Percentiles rank a stretch among this genome's conserved stretches.
Conservation (phyloP, 2,888 invertebrate species). For the Drosophila neotestacea region DNA sequence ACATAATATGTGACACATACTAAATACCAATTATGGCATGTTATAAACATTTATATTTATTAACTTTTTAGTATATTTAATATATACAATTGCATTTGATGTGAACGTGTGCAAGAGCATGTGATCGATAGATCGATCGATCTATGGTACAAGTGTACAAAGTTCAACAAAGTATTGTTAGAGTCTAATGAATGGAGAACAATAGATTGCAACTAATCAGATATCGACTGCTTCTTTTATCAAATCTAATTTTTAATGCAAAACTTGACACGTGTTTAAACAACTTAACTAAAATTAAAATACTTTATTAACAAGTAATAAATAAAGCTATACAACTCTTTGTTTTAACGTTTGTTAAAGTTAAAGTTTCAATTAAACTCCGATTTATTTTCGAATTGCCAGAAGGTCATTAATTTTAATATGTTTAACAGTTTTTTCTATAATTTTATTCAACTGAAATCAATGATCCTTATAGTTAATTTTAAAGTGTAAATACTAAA, state of each 20-base stretch:
- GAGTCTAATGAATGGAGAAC: neutral
- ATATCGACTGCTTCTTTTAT: neutral
- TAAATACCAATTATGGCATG: constrained; percentile 23
- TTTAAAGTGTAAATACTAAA: too few species aligned
- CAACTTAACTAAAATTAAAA: neutral
- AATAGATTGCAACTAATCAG: neutral
- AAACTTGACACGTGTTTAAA: neutral
- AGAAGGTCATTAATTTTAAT: too few species aligned
- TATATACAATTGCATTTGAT: constrained; percentile 4
- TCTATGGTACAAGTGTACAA: neutral
- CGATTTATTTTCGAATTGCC: too few species aligned
- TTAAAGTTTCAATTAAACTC: too few species aligned
- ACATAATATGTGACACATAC: constrained; percentile 15
- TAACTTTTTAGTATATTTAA: neutral
- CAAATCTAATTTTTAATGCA: neutral
- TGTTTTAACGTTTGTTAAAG: too few species aligned
- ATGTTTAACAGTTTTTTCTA: too few species aligned
- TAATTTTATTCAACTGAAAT: too few species aligned
- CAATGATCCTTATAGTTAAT: too few species aligned
- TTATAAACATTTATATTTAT: constrained; percentile 3
- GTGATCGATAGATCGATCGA: constrained; percentile 4
- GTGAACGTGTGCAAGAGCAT: constrained; percentile 1
- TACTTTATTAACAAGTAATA: too few species aligned
- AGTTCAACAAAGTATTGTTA: neutral
- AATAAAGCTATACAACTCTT: too few species aligned